Percentiles rank a stretch among this genome's conserved stretches.
Evolutionary conservation across 2,888 invertebrate genomes (phyloP).

Genomic region (Laspeyria flexula): DNA sequence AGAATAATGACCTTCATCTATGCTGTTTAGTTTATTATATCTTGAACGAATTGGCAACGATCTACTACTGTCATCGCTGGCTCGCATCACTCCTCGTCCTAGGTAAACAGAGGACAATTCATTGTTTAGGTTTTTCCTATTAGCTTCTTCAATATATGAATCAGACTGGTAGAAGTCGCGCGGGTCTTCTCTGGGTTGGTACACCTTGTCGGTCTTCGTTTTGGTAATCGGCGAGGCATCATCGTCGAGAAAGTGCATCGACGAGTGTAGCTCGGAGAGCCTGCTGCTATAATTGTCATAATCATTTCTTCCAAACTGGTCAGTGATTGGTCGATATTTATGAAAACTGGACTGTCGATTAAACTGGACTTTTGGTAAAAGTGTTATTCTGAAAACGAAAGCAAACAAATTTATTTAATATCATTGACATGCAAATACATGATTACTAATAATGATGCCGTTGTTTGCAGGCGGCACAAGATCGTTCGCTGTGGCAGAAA

Average conservation of each 20-base stretch:
- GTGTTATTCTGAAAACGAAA: constrained; percentile 58
- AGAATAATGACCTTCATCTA: constrained; percentile 42
- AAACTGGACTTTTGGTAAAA: constrained; percentile 50
- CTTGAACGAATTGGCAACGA: constrained; percentile 43
- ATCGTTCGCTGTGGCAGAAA: no score
- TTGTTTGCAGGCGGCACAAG: no score
- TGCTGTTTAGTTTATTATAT: constrained; percentile 48
- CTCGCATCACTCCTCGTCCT: constrained; percentile 64
- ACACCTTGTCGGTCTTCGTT: constrained; percentile 58
- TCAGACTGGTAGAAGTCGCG: constrained; percentile 77
- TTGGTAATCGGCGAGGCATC: constrained; percentile 53
- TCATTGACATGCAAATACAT: constrained; percentile 19
- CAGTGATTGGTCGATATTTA: constrained; percentile 49
- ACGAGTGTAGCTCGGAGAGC: constrained; percentile 56
- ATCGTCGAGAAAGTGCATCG: constrained; percentile 55
- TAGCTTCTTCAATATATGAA: constrained; percentile 72
- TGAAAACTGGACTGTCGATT: constrained; percentile 34
- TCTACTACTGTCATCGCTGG: constrained; percentile 43
- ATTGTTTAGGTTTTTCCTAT: constrained; percentile 62
- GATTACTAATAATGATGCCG: no score
- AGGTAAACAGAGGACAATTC: constrained; percentile 69
- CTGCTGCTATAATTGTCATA: constrained; percentile 73
- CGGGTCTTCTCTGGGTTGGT: constrained; percentile 77
- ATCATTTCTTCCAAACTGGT: constrained; percentile 63
- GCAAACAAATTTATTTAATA: constrained; percentile 11